Evolutionary conservation across 2,113 vertebrate genomes (phyloP), one percentile per base, ranked within the genome.

Genomic region (Circaetus gallicus): DNA sequence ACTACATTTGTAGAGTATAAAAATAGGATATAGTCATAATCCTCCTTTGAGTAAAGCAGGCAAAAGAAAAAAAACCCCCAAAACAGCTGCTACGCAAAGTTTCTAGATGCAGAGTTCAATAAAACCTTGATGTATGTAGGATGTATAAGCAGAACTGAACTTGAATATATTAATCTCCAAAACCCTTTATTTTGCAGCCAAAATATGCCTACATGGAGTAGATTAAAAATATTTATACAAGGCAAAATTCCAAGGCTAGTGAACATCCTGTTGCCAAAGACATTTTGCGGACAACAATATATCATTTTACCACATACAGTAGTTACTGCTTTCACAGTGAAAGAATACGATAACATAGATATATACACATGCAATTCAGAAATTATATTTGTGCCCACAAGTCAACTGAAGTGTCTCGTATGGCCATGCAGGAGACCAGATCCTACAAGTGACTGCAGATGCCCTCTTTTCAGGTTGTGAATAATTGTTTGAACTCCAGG

Each of bases 201-300:
- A 97, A 95, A 97, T 97, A 98, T 98, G 96, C 96, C 95, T 97
- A 98, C 95, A 97, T 86, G 95, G 77, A 97, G 72, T 95, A 96
- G 95, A 97, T 98, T 96, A 96, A 97, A 97, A 98, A 97, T 98
- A 98, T 97, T 97, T 98, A 97, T 97, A 94, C 72, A 94, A 97
- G 97, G 97, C 96, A 96, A 91, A 95, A 96, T 95, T 98, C 97
- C 97, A 98, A 97, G 91, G 87, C 97, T 94, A 96, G 93, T 70
- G 95, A 97, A 96, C 96, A 97, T 94, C 95, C 95, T 98, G 94
- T 97, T 97, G 96, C 97, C 97, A 97, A 96, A 97, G 93, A 96
- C 73, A 93, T 95, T 98, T 93, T 97, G 88, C 0, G 83, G 95
- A 97, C 94, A 97, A 96, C 82, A 93, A 88, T 98, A 96, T 93